Base-by-base conservation (phyloP, 2,797 vertebrate genomes). In the Prunella strophiata region DNA sequence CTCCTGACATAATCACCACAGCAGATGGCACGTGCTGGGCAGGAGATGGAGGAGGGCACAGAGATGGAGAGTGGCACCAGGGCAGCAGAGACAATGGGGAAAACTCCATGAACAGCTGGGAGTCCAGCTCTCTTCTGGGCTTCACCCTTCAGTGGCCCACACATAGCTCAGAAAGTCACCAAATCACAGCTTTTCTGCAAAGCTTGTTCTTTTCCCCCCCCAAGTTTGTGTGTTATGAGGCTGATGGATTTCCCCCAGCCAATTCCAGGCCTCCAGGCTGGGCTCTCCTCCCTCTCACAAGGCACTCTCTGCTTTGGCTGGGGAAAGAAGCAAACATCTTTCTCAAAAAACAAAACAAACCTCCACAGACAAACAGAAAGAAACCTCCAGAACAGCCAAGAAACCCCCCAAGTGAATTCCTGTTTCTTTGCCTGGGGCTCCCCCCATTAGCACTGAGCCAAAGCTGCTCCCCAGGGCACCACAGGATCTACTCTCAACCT, bases 1-100 rank as follows among this genome's bases (percentile, higher is more conserved):
- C 97, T 97, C 96, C 96, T 95, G 94, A 91, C 94, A 96, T 95
- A 97, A 98, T 97, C 98, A 98, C 96, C 95, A 89, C 80, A 95
- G 97, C 98, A 99, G 98, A 99, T 98, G 98, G 98, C 98, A 97
- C 8, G 59, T 65, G 89, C 45, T 90, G 22, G 6, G 9, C 67
- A 59, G 79, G 42, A 42, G 86, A 58, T 27, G 71, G 58, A 94
- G 89, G 34, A 90, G 65, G 81, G 94, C 90, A 77, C 0, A 0
- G 92, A 40, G 81, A 67, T 7, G 81, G 36, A 85, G 76, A 0
- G 2, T 11, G 51, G 81, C 76, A 75, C 54, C 70, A 5, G 50
- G 48, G 19, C 0, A 66, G 47, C 77, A 54, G 16, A 85, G 70
- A 61, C 52, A 55, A 50, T 2, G 4, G 55, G 30, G 42, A 67